Conservation (phyloP, 1,140 invertebrate genomes). For the Trissolcus basalis region DNA sequence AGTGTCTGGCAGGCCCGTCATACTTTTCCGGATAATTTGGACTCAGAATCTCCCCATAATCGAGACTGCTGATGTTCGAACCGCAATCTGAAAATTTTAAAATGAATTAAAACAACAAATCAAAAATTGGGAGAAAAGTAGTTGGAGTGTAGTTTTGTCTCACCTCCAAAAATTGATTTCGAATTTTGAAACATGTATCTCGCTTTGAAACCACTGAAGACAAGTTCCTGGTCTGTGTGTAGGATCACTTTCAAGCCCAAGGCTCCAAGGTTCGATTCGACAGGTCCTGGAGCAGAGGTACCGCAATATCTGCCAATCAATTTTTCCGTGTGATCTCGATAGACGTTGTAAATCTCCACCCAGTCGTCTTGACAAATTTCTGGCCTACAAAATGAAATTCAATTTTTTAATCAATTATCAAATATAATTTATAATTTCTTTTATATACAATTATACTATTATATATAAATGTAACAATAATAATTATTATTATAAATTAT, state of each 20-base stretch:
- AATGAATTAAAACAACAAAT: not conserved
- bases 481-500: no score
- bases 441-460: no score
- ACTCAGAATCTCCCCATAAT: conserved; percentile 89
- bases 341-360: conserved; percentile 94
- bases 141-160: no score
- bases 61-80: conserved; percentile 88
- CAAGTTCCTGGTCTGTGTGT: conserved; percentile 87
- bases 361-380: conserved; percentile 92
- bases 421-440: no score
- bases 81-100: conserved; percentile 84
- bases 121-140: not conserved
- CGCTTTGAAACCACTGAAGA: conserved; percentile 93
- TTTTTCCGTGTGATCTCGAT: conserved; percentile 85
- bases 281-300: conserved; percentile 88
- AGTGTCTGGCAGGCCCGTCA: conserved; percentile 83
- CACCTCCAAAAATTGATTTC: conserved; percentile 89
- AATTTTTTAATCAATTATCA: not conserved
- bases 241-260: conserved; percentile 88
- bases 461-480: no score
- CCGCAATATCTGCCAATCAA: conserved; percentile 92
- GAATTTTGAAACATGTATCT: conserved; percentile 91
- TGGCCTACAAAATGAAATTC: conserved; percentile 71
- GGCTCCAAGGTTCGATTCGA: conserved; percentile 91
- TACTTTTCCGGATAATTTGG: conserved; percentile 93